Percentiles rank a stretch among this genome's conserved stretches.
These are phyloP conservation scores for Anorthoa munda DNA, from an alignment of 2,888 invertebrate genomes.

Conservation along the genomic window DNA sequence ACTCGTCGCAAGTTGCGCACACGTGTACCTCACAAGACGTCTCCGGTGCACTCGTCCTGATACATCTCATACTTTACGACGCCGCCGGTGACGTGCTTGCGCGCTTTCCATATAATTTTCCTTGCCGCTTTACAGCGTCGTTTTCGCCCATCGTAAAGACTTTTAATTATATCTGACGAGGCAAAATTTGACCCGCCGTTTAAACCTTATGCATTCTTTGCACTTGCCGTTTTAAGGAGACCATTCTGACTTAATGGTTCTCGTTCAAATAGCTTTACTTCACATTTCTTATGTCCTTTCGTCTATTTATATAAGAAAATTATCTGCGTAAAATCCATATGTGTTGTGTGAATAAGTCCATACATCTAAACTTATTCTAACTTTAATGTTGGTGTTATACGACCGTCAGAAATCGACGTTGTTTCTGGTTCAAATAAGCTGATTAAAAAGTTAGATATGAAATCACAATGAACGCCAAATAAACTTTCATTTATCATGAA, in stretches of 20 bases:
- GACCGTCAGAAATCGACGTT: constrained; percentile 62
- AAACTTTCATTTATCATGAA: constrained; percentile 52
- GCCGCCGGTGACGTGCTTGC: constrained; percentile 76
- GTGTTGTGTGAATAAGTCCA: not conserved
- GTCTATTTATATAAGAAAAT: constrained; percentile 37
- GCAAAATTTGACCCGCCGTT: constrained; percentile 80
- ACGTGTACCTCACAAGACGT: constrained; percentile 40
- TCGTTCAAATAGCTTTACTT: constrained; percentile 75
- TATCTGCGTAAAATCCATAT: not conserved
- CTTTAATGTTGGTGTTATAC: constrained; percentile 46
- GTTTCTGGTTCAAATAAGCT: constrained; percentile 70
- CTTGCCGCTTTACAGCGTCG: constrained; percentile 85
- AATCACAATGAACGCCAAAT: constrained; percentile 66
- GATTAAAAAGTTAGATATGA: constrained; percentile 75
- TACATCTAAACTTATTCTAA: constrained; percentile 31
- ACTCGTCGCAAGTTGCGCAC: constrained; percentile 18
- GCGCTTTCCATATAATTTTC: constrained; percentile 81
- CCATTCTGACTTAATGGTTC: constrained; percentile 73
- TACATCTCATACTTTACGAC: constrained; percentile 78
- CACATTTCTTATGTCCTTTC: constrained; percentile 44
- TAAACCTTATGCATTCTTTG: constrained; percentile 81
- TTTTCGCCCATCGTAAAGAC: constrained; percentile 85
- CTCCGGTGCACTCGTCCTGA: constrained; percentile 52
- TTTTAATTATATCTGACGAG: constrained; percentile 86
- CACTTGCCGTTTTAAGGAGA: constrained; percentile 73